Evolutionary conservation across 2,113 vertebrate genomes (phyloP).

Genomic region (Elaphurus davidianus): DNA sequence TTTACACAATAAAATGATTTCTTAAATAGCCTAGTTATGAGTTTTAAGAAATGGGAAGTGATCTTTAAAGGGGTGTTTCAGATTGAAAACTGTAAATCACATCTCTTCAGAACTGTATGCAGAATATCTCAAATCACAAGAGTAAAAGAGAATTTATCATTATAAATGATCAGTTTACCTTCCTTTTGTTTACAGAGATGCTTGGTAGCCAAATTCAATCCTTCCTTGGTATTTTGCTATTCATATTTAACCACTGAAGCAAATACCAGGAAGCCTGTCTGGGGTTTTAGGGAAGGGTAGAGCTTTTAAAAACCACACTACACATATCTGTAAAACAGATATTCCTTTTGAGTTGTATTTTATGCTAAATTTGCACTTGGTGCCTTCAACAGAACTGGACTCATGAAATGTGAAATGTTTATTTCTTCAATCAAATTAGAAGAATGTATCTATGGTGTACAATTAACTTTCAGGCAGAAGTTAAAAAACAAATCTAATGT

Average conservation of each 20-base stretch:
- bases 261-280: conserved; percentile 2
- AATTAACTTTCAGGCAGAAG: conserved; percentile 28
- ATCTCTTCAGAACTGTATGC: conserved; percentile 39
- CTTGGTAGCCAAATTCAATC: background rate
- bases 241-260: conserved; percentile 10
- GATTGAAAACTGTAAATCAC: conserved; percentile 54
- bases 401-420: conserved; percentile 41
- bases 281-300: background rate
- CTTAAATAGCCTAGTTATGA: background rate
- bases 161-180: conserved; percentile 42
- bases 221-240: conserved; percentile 39
- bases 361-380: conserved; percentile 33
- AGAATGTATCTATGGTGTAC: background rate
- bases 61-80: conserved; percentile 48
- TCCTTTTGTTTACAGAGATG: conserved; percentile 41
- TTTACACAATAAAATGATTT: background rate
- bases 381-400: conserved; percentile 2
- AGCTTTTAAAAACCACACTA: conserved; percentile 7
- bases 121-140: conserved; percentile 50
- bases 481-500: conserved; percentile 34
- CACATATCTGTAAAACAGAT: conserved; percentile 15
- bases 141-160: conserved; percentile 39
- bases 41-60: background rate
- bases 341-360: conserved; percentile 37
- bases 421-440: conserved; percentile 39